A percentile compares a stretch with the other conserved stretches of the same genome.
These are phyloP conservation scores for Habropoda laboriosa DNA, from an alignment of 1,140 invertebrate species.

Conservation along the genomic window DNA sequence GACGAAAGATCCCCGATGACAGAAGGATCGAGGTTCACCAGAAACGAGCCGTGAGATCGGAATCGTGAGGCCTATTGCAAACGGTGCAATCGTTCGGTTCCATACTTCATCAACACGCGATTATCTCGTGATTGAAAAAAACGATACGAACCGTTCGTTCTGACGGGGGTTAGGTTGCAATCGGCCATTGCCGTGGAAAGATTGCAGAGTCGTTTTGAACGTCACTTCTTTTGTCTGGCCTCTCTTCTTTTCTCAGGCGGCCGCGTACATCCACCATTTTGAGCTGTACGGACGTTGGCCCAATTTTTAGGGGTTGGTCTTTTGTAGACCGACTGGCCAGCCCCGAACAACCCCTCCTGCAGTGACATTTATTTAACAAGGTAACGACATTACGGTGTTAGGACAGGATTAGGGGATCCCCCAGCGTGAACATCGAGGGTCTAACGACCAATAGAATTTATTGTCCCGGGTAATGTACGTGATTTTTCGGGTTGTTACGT, in stretches of 20 bases:
- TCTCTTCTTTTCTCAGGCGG: conserved; percentile 22
- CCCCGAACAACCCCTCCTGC: conserved; percentile 70
- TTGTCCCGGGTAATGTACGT: conserved; percentile 59
- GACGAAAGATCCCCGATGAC: not conserved
- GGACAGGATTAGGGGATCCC: conserved; percentile 73
- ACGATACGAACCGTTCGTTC: not conserved
- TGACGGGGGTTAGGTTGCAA: conserved; percentile 38
- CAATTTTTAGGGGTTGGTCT: conserved; percentile 75
- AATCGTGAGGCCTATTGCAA: not conserved
- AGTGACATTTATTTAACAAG: conserved; percentile 78
- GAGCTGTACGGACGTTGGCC: conserved; percentile 68
- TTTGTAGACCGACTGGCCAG: conserved; percentile 56
- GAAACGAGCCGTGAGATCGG: not conserved
- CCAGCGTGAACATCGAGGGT: conserved; percentile 63
- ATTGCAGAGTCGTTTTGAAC: conserved; percentile 31
- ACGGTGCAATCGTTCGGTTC: conserved; percentile 5
- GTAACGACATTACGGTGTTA: conserved; percentile 77
- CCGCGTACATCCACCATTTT: conserved; percentile 71
- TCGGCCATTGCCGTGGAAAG: conserved; percentile 43
- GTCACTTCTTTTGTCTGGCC: conserved; percentile 43
- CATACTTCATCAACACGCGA: conserved; percentile 21
- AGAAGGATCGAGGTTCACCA: not conserved
- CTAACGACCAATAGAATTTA: conserved; percentile 77
- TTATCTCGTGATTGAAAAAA: conserved; percentile 30
- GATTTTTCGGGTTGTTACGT: conserved; percentile 53